Evolutionary conservation across 2,113 vertebrate genomes (phyloP).

Genomic region (Psittacus erithacus): DNA sequence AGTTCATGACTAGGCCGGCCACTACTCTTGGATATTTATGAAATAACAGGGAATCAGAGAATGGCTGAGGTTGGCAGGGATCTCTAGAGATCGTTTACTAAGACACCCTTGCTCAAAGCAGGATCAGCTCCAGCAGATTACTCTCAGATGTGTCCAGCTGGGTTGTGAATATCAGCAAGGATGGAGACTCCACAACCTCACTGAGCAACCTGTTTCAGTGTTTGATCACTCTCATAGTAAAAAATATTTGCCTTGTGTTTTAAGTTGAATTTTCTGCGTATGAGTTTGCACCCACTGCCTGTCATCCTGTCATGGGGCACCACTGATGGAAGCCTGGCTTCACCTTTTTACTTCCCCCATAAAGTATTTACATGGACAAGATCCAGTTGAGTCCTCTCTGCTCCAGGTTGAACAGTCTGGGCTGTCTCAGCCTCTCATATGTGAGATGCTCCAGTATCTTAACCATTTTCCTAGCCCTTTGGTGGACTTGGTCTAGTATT

Average conservation of each 20-base stretch:
- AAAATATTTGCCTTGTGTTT: neutral
- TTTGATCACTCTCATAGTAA: neutral
- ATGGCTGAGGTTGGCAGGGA: neutral
- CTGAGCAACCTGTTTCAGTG: neutral
- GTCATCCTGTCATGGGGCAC: neutral
- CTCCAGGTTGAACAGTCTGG: neutral
- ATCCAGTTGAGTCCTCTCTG: neutral
- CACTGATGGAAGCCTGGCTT: neutral
- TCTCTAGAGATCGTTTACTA: neutral
- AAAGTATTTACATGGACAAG: neutral
- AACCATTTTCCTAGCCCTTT: neutral
- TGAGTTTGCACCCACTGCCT: neutral
- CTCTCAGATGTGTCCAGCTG: neutral
- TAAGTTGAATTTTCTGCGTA: neutral
- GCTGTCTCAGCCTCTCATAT: neutral
- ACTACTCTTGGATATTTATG: neutral
- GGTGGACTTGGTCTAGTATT: neutral
- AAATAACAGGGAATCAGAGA: neutral
- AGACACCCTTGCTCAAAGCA: neutral
- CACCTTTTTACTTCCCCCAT: neutral
- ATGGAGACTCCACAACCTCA: neutral
- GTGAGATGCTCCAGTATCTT: neutral
- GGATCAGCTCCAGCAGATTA: neutral
- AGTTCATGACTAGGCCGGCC: neutral
- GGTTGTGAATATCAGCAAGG: neutral